Evolutionary conservation across 2,113 vertebrate species (phyloP).

Genomic region (Rhombomys opimus): DNA sequence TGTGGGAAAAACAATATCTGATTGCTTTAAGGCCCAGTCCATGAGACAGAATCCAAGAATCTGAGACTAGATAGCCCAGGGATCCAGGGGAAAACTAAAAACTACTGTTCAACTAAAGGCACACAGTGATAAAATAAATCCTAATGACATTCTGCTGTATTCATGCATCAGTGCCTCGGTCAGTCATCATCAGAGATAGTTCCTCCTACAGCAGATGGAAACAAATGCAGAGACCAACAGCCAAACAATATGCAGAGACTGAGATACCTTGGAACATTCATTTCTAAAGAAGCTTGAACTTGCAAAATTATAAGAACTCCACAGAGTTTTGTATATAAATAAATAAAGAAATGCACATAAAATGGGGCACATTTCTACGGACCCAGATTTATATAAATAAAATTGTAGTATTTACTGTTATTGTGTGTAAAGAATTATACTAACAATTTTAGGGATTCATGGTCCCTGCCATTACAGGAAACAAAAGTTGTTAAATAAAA

Average conservation of each 20-base stretch:
- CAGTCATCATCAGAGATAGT: neutral
- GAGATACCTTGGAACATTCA: no score
- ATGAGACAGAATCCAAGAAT: neutral
- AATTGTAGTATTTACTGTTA: neutral
- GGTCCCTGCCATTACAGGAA: neutral
- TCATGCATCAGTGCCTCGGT: neutral
- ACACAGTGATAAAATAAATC: neutral
- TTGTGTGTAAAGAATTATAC: neutral
- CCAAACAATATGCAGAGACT: no score
- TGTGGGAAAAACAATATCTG: neutral
- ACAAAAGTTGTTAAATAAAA: neutral
- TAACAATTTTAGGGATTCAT: neutral
- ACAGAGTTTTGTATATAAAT: neutral
- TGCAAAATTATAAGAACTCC: slow-evolving; percentile 6
- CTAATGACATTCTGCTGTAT: neutral
- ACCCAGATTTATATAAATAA: neutral
- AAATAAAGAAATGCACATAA: slow-evolving; percentile 17
- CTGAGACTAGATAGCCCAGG: neutral
- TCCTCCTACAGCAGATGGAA: neutral
- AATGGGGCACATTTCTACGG: neutral
- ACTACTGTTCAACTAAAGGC: neutral
- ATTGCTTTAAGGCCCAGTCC: neutral
- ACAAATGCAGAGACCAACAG: neutral
- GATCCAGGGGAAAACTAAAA: neutral
- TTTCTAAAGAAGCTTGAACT: neutral